A percentile compares a stretch with the other conserved stretches of the same genome.
Conservation (phyloP, 2,113 vertebrate species). For the Larimichthys polyactis region DNA sequence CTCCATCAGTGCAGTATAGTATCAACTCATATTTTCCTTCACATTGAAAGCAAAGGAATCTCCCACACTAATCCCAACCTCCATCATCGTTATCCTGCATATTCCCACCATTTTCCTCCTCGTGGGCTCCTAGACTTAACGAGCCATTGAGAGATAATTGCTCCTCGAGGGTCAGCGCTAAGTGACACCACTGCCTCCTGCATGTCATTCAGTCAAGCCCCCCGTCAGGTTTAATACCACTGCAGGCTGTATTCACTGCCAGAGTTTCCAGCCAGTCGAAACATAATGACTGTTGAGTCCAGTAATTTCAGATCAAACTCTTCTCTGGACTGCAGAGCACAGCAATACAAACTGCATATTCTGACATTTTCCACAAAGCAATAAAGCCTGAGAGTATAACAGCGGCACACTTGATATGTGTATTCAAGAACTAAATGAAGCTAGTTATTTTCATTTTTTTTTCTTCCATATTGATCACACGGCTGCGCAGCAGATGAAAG, state of each 20-base stretch:
- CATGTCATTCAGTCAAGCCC: constrained; percentile 48
- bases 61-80: constrained; percentile 10
- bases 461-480: neutral
- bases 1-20: constrained; percentile 8
- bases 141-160: constrained; percentile 70
- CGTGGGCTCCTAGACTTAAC: constrained; percentile 51
- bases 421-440: constrained; percentile 1
- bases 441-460: neutral
- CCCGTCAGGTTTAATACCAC: constrained; percentile 37
- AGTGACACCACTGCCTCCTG: constrained; percentile 52
- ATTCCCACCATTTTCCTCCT: constrained; percentile 33
- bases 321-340: constrained; percentile 12
- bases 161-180: constrained; percentile 56
- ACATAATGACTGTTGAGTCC: constrained; percentile 41
- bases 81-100: constrained; percentile 20
- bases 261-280: constrained; percentile 4
- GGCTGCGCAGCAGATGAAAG: neutral
- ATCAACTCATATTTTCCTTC: constrained; percentile 25
- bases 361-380: constrained; percentile 22
- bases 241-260: constrained; percentile 16
- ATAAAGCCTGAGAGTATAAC: neutral
- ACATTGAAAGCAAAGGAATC: constrained; percentile 10
- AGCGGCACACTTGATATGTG: neutral
- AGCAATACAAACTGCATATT: constrained; percentile 6
- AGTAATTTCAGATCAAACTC: constrained; percentile 46